Percentiles rank a stretch among this genome's conserved stretches.
Conservation (phyloP, 1,140 invertebrate genomes). For the Stratiolaelaps scimitus region DNA sequence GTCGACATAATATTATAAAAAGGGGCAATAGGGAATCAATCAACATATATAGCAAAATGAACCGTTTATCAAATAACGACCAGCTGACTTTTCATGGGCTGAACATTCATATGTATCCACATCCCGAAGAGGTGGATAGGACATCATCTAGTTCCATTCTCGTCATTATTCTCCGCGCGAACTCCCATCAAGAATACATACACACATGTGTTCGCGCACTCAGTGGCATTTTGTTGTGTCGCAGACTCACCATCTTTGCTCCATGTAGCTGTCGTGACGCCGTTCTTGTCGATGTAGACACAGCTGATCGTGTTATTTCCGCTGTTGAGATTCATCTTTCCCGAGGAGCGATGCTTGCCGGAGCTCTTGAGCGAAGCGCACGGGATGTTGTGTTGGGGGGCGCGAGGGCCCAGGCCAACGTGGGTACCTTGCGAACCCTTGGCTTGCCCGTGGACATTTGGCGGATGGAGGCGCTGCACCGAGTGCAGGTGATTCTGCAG, state of each 20-base stretch:
- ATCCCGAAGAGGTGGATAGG: too few species aligned
- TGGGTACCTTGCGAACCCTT: background rate
- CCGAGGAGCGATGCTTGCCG: slow-evolving; percentile 3
- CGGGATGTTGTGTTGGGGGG: background rate
- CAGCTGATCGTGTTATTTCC: slow-evolving; percentile 22
- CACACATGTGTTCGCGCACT: background rate
- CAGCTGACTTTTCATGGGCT: too few species aligned
- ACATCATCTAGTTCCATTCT: too few species aligned
- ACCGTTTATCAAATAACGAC: too few species aligned
- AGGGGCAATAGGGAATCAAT: too few species aligned
- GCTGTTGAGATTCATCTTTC: background rate
- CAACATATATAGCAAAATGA: too few species aligned
- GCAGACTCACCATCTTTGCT: slow-evolving; percentile 27
- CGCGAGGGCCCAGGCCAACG: background rate
- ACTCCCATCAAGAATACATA: too few species aligned
- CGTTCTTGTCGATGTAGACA: slow-evolving; percentile 26
- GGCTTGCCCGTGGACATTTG: background rate
- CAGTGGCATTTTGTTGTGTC: background rate
- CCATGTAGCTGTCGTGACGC: slow-evolving; percentile 21
- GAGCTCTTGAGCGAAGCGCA: slow-evolving; percentile 18
- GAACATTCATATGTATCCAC: too few species aligned
- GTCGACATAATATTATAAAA: too few species aligned
- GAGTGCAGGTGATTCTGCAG: background rate
- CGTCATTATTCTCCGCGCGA: too few species aligned
- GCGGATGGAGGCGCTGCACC: too few species aligned